Conservation (phyloP, 2,888 invertebrate species). For the Entomobrya proxima region DNA sequence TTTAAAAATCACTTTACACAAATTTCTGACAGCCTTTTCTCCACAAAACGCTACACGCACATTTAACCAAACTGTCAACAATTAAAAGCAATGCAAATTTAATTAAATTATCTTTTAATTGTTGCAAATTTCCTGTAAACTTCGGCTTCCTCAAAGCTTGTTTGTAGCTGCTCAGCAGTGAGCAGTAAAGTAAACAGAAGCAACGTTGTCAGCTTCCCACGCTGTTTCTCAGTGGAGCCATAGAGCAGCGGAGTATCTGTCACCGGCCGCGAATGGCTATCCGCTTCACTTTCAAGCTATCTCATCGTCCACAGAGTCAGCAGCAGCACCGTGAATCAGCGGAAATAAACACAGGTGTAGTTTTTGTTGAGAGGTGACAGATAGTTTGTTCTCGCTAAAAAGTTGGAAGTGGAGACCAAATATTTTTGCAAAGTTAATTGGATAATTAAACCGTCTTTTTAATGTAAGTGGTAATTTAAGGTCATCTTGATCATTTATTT, state of each 20-base stretch:
- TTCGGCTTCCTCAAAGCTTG: too few relatives aligned
- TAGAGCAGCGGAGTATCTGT: neutral
- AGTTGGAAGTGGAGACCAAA: neutral
- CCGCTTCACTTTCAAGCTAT: neutral
- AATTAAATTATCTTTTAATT: too few relatives aligned
- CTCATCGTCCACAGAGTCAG: neutral
- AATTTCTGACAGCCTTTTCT: neutral
- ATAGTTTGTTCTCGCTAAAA: neutral
- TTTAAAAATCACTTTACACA: too few relatives aligned
- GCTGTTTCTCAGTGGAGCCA: neutral
- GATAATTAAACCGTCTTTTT: too few relatives aligned
- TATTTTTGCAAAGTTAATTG: too few relatives aligned
- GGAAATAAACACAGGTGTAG: neutral
- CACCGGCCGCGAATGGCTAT: neutral
- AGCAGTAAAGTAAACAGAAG: neutral
- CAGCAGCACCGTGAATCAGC: conserved; percentile 35
- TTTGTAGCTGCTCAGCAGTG: too few relatives aligned
- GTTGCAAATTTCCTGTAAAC: too few relatives aligned
- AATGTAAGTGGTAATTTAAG: too few relatives aligned
- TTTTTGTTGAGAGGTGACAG: neutral
- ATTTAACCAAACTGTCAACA: too few relatives aligned
- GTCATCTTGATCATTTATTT: too few relatives aligned
- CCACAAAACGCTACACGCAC: neutral
- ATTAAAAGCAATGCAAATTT: too few relatives aligned
- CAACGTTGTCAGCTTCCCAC: conserved; percentile 13